Percentiles rank a stretch among this genome's conserved stretches.
These are phyloP conservation scores for Pseudococcus viburni DNA, from an alignment of 2,888 invertebrate genomes.

Conservation along the genomic window DNA sequence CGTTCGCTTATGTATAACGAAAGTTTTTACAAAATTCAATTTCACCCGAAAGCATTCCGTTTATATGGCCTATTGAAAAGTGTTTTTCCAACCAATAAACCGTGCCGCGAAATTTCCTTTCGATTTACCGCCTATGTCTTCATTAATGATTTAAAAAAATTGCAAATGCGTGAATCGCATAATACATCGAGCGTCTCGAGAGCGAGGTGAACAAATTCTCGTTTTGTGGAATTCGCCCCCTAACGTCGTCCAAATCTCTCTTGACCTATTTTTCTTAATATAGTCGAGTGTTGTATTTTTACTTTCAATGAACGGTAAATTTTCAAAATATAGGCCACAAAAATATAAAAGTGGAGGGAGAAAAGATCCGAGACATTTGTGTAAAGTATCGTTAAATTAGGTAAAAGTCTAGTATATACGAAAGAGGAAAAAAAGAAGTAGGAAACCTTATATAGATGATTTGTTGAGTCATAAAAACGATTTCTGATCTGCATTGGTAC, in stretches of 20 bases:
- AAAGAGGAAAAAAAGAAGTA: not conserved
- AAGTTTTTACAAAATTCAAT: slow-evolving; percentile 51
- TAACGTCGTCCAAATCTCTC: not conserved
- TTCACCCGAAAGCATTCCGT: slow-evolving; percentile 43
- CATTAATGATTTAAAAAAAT: slow-evolving; percentile 54
- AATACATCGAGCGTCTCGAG: not conserved
- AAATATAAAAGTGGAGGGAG: not conserved
- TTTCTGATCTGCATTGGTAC: slow-evolving; percentile 6
- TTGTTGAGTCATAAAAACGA: slow-evolving; percentile 16
- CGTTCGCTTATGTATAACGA: not conserved
- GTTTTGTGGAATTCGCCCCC: not conserved
- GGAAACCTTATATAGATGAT: not conserved
- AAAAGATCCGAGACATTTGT: not conserved
- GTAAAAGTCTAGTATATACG: not conserved
- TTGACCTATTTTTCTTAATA: slow-evolving; percentile 49
- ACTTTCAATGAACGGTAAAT: not conserved
- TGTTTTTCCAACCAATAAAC: slow-evolving; percentile 44
- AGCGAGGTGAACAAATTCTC: not conserved
- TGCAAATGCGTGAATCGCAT: slow-evolving; percentile 38
- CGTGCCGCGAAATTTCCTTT: slow-evolving; percentile 46
- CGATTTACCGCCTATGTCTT: slow-evolving; percentile 49
- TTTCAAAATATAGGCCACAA: not conserved
- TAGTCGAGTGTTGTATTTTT: slow-evolving; percentile 9
- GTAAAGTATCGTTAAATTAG: slow-evolving; percentile 3
- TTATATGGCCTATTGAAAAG: slow-evolving; percentile 43